Evolutionary conservation across 2,888 invertebrate genomes (phyloP), one percentile per base, ranked within the genome.

Genomic region (Temnothorax ravouxi): DNA sequence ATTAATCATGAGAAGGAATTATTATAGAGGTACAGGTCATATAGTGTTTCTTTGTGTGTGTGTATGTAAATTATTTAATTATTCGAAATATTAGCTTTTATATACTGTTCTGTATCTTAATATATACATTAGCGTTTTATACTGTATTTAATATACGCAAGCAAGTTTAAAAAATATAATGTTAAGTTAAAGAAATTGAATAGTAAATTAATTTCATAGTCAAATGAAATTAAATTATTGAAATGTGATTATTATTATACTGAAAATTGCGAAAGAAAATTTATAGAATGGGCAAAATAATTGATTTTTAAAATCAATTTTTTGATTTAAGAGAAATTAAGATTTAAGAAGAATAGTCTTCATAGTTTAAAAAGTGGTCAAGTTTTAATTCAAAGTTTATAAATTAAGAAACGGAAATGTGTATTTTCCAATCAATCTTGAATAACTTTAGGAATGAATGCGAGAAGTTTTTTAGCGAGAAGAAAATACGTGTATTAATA

Each of bases 271-370:
- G 41, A 21, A 25, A 9, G 3, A 44, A 29, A 15, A 34, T 34
- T 34, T 61, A 4, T 64, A 4, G 2, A 76, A 64, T 41, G 11
- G 3, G 38, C 25, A 54, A 44, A 41, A 44, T 77, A 29, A 77
- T 77, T 67, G 44, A 67, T 67, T 77, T 54, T 44, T 15, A 52
- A 77, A 54, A 44, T 77, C 54, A 56, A 41, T 67, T 66, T 4
- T 67, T 25, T 6, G 29, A 67, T 29, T 29, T 29, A 29, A 29
- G 3, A 29, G 29, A 0, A 29, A 29, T 77, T 77, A 77, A 67
- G 6, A 2, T 11, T 76, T 52, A 64, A 62, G 0, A 56, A 56
- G 1, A 29, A 56, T 41, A 52, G 25, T 15, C 52, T 66, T 52
- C 11, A 25, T 54, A 29, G 25, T 25, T 76, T 41, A 52, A 13